Conservation (phyloP, 2,113 vertebrate species). For the Manacus vitellinus region DNA sequence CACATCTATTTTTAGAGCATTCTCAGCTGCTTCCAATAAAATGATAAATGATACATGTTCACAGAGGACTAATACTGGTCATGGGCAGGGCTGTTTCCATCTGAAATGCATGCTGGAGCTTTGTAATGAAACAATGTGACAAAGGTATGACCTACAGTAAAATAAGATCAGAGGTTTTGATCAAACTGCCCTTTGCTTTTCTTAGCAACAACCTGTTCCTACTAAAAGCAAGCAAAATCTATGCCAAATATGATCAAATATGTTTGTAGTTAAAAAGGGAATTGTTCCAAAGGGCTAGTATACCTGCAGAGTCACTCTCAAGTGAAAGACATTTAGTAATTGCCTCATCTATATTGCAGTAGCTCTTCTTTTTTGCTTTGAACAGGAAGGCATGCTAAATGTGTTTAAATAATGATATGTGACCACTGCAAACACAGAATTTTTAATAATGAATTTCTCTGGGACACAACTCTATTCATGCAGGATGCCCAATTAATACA, state of each 20-base stretch:
- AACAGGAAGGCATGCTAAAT: background rate
- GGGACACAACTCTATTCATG: background rate
- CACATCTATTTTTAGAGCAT: constrained; percentile 80
- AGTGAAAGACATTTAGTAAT: background rate
- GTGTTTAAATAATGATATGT: background rate
- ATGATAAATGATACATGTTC: constrained; percentile 56
- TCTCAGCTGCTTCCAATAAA: constrained; percentile 73
- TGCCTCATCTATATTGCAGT: background rate
- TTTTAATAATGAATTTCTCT: background rate
- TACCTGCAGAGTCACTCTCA: background rate
- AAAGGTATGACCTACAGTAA: constrained; percentile 9
- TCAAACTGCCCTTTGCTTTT: constrained; percentile 11
- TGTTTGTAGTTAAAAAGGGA: background rate
- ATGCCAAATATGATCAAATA: background rate
- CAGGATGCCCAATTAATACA: background rate
- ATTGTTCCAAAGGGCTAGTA: background rate
- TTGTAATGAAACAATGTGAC: background rate
- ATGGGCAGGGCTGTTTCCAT: constrained; percentile 40
- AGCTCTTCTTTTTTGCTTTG: background rate
- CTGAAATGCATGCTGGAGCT: constrained; percentile 9
- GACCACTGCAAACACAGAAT: background rate
- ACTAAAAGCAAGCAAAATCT: background rate
- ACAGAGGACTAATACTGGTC: constrained; percentile 23
- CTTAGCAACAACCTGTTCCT: background rate
- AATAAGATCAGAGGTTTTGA: background rate